Base-by-base conservation (phyloP, 23 tunicate species). In the Trididemnum clinides region DNA sequence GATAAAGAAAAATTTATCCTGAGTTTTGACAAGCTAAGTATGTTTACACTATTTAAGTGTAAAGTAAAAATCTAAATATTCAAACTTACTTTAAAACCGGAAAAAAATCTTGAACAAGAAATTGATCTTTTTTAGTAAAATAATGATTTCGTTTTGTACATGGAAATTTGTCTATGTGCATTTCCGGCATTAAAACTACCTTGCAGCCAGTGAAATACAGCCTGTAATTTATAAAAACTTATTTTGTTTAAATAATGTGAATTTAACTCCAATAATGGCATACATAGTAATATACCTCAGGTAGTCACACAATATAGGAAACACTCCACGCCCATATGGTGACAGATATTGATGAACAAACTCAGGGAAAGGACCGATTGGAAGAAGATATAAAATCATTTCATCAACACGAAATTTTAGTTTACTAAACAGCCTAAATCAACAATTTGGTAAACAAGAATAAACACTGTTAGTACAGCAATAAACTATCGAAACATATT, bases 321-420 rank as follows among this genome's bases (percentile, higher is more conserved):
- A 80, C 33, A 32, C 1, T 6, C 78, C 50, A 0, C 22, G 25
- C 39, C 78, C 64, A 50, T 54, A 31, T 15, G 36, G 37, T 2
- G 39, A 28, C 25, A 49, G 27, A 39, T 71, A 91, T 7, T 74
- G 32, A 23, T 86, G 29, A 36, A 86, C 44, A 33, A 86, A 86
- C 30, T 86, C 85, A 0, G 96, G 96, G 81, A 91, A 91, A 10
- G 96, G 96, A 29, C 96, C 96, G 64, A 91, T 82, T 28, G 96
- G 96, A 6, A 91, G 81, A 18, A 91, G 33, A 57, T 82, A 86
- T 18, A 91, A 19, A 26, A 51, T 86, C 69, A 91, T 72, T 54
- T 22, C 25, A 2, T 83, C 51, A 19, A 28, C n/a, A 30, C 64
- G 71, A 21, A 80, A 64, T 18, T 82, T 25, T 26, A 75, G 28